Percentiles rank a stretch among this genome's conserved stretches.
Evolutionary conservation across 2,113 vertebrate species (phyloP).

Genomic region (Calonectris borealis): DNA sequence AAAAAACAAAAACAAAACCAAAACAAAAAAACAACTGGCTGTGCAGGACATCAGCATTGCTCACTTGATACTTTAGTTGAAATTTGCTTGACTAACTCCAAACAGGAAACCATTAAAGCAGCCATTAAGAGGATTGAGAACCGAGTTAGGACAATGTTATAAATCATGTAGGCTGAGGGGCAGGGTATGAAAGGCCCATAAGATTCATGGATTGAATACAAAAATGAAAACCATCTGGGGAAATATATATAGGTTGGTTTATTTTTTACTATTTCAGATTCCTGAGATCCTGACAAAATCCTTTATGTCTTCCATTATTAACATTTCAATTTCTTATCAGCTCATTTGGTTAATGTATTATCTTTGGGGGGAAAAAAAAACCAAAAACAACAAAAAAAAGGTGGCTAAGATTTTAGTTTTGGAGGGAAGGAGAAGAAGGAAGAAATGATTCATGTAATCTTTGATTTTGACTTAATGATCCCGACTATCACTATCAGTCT

Average conservation of each 20-base stretch:
- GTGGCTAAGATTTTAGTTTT: background rate
- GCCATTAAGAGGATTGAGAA: background rate
- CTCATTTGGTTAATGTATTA: background rate
- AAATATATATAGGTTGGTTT: background rate
- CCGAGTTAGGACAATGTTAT: background rate
- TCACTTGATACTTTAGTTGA: background rate
- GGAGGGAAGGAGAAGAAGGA: background rate
- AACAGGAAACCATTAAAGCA: background rate
- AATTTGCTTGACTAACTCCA: background rate
- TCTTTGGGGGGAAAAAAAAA: background rate
- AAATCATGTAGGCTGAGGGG: rapidly evolving
- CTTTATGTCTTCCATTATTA: background rate
- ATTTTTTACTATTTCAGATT: background rate
- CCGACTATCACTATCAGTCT: background rate
- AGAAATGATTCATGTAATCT: background rate
- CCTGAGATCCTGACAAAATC: background rate
- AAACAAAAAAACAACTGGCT: background rate
- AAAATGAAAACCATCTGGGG: background rate
- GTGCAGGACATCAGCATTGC: background rate
- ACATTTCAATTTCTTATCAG: background rate
- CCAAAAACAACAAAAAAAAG: background rate
- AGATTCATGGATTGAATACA: background rate
- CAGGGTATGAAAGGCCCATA: background rate
- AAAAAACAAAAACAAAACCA: too few species aligned
- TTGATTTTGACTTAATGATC: background rate